Base-by-base conservation (phyloP, 2,888 invertebrate species). In the Hydrotaea cyrtoneurina region DNA sequence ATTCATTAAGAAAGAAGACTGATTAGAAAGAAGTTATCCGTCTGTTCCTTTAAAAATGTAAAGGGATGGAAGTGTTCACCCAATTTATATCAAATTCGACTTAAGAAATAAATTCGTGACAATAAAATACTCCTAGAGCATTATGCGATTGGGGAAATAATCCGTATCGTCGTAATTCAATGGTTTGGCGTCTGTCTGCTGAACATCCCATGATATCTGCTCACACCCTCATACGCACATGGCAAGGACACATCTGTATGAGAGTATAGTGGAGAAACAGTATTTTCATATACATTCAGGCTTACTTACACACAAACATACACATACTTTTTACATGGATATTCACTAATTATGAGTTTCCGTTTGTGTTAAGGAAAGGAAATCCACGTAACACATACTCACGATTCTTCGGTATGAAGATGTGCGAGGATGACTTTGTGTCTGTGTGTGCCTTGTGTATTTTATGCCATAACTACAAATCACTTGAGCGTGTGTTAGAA, bases 401-500 rank as follows among this genome's bases (percentile, higher is more conserved):
- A 59, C 59, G 59, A 8, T 46, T 59, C 59, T 8, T 17, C 10
- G n/a, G 23, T 55, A 64, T 50, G 36, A 23, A 64, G 36, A 36
- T 64, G 39, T 39, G 39, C 11, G 50, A n/a, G 15, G n/a, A 50
- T 31, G 57, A 66, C 39, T 57, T 19, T 76, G 39, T 72, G 31
- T 36, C 15, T 46, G 26, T 39, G 36, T 11, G 36, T 39, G 66
- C 43, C 46, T 69, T 76, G 23, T 69, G 55, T 77, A 57, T 53
- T 23, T 23, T 79, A 55, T 73, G 55, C 71, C 82, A 80, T 71
- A 74, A 82, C 82, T 77, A 78, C 85, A 85, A 85, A 82, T 85
- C 85, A 80, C 84, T 85, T 82, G 80, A 85, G 79, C 85, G 82
- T 85, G 79, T 79, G 85, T 85, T 82, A 80, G 79, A 75, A 85